Evolutionary conservation across 1,140 invertebrate species (phyloP).

Genomic region (Pseudomyrmex pallidus): DNA sequence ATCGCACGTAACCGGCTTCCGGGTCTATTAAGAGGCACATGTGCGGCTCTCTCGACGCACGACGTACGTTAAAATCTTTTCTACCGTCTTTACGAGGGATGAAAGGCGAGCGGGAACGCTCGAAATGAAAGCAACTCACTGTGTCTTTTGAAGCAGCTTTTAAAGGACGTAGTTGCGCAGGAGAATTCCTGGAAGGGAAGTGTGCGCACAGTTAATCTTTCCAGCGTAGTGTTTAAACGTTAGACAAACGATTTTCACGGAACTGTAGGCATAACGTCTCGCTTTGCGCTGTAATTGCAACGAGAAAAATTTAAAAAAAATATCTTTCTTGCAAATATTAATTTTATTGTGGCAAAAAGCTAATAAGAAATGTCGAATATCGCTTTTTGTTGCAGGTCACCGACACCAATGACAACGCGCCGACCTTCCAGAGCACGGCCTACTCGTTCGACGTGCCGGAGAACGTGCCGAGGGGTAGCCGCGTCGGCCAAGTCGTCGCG

Average conservation of each 20-base stretch:
- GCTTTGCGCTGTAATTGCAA: neutral
- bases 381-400: slow-evolving; percentile 88
- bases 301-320: neutral
- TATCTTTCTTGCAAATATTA: no score
- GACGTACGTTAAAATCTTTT: slow-evolving; percentile 31
- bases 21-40: slow-evolving; percentile 50
- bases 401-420: slow-evolving; percentile 97
- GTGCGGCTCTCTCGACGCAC: neutral
- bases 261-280: neutral
- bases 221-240: slow-evolving; percentile 3
- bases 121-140: slow-evolving; percentile 59
- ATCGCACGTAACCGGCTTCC: slow-evolving; percentile 44
- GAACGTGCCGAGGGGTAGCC: slow-evolving; percentile 91
- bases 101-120: slow-evolving; percentile 39
- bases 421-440: slow-evolving; percentile 92
- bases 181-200: slow-evolving; percentile 34
- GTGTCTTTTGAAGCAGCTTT: slow-evolving; percentile 31
- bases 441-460: slow-evolving; percentile 97
- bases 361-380: neutral
- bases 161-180: neutral
- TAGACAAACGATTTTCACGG: slow-evolving; percentile 18
- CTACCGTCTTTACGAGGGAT: slow-evolving; percentile 32
- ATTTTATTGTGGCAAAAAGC: neutral
- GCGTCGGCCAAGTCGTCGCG: slow-evolving; percentile 93
- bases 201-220: neutral